A percentile compares a stretch with the other conserved stretches of the same genome.
Conservation (phyloP, 2,888 invertebrate species). For the Meiosimyza platycephala region DNA sequence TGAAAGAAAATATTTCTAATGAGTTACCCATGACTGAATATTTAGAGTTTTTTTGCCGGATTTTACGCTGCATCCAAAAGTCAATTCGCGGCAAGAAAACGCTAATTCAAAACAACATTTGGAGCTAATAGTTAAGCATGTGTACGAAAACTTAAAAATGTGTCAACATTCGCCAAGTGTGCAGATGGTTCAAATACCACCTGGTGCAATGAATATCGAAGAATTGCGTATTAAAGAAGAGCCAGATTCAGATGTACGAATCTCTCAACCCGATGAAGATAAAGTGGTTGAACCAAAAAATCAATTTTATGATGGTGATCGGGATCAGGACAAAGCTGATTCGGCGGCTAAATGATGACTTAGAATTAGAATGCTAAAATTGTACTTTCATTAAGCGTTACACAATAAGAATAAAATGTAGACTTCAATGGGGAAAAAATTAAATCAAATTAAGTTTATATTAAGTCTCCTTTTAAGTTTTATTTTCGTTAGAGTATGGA, state of each 20-base stretch:
- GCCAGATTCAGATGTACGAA: slow-evolving; percentile 84
- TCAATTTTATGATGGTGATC: slow-evolving; percentile 91
- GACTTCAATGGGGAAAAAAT: too few species aligned
- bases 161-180: too few species aligned
- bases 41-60: slow-evolving; percentile 97
- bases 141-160: too few species aligned
- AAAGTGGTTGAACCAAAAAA: slow-evolving; percentile 85
- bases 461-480: too few species aligned
- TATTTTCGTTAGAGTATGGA: too few species aligned
- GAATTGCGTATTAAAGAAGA: slow-evolving; percentile 76
- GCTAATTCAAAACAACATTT: slow-evolving; percentile 96
- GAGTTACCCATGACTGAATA: slow-evolving; percentile 97
- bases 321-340: slow-evolving; percentile 91
- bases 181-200: slow-evolving; percentile 92
- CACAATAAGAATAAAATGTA: too few species aligned
- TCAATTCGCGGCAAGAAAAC: slow-evolving; percentile 87
- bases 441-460: too few species aligned
- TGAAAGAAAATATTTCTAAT: slow-evolving; percentile 92
- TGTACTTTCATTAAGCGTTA: too few species aligned
- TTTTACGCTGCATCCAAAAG: slow-evolving; percentile 94
- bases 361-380: too few species aligned
- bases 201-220: slow-evolving; percentile 80
- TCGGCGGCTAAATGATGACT: too few species aligned
- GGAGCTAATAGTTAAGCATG: too few species aligned
- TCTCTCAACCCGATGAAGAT: slow-evolving; percentile 83